phyloP scores from a whole-genome alignment of 2,113 vertebrate genomes.

The Romanogobio albipinnatus region DNA sequence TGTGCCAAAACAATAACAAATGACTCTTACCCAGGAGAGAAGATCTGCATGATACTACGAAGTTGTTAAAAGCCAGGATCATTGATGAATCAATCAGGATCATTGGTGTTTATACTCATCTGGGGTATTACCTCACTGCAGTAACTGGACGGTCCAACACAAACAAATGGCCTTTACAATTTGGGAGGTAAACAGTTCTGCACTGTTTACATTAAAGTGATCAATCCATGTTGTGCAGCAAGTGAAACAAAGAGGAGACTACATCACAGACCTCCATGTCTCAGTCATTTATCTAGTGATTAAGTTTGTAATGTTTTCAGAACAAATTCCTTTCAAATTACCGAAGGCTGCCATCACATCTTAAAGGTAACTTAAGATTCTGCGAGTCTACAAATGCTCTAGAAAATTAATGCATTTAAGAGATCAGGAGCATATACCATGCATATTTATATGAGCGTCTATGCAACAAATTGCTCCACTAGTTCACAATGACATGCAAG shows the following conservation, averaged over 20 bases:
- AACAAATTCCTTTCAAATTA: slow-evolving; percentile 46
- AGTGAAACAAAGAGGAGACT: slow-evolving; percentile 31
- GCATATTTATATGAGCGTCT: background rate
- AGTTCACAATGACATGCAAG: background rate
- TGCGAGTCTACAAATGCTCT: background rate
- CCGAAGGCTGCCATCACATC: background rate
- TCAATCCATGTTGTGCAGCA: slow-evolving; percentile 43
- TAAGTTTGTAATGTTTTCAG: slow-evolving; percentile 41
- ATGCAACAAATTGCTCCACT: background rate
- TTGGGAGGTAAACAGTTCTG: slow-evolving; percentile 54
- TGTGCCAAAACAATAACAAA: slow-evolving; percentile 41
- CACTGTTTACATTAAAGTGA: slow-evolving; percentile 54
- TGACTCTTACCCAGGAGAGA: background rate
- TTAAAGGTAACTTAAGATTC: slow-evolving; percentile 19
- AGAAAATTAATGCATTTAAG: background rate
- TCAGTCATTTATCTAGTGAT: slow-evolving; percentile 33
- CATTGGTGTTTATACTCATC: slow-evolving; percentile 71
- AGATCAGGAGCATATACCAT: background rate
- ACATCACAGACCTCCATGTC: slow-evolving; percentile 21
- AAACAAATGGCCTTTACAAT: slow-evolving; percentile 56
- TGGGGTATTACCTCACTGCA: slow-evolving; percentile 70
- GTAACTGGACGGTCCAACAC: slow-evolving; percentile 65
- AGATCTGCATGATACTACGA: slow-evolving; percentile 50
- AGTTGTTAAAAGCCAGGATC: slow-evolving; percentile 70
- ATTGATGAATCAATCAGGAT: slow-evolving; percentile 70